These are phyloP conservation scores for Blera fallax DNA, from an alignment of 2,888 invertebrate genomes.

Conservation along the genomic window DNA sequence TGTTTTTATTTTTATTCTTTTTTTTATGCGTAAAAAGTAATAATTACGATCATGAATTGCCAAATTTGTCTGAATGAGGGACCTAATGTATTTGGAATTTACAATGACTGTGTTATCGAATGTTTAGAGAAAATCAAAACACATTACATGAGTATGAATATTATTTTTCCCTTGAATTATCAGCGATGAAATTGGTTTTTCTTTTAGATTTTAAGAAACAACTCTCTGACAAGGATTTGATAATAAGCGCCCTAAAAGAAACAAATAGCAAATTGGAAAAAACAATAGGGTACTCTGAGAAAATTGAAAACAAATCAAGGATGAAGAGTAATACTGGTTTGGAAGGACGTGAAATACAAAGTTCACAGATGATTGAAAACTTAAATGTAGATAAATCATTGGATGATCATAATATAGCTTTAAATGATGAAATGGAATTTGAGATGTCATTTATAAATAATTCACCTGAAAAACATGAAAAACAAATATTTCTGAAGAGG, in stretches of 20 bases:
- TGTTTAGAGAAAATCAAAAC: slow-evolving; percentile 74
- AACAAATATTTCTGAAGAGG: slow-evolving; percentile 41
- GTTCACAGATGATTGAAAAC: slow-evolving; percentile 36
- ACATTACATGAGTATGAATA: slow-evolving; percentile 77
- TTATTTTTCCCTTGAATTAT: not conserved
- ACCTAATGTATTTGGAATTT: not conserved
- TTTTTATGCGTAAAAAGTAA: not conserved
- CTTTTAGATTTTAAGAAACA: slow-evolving; percentile 69
- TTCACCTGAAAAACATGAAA: slow-evolving; percentile 20
- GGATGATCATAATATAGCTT: slow-evolving; percentile 78
- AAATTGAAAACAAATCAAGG: not conserved
- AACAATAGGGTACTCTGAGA: not conserved
- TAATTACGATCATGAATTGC: not conserved
- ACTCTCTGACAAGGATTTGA: slow-evolving; percentile 51
- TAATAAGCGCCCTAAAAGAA: slow-evolving; percentile 71
- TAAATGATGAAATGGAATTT: slow-evolving; percentile 75
- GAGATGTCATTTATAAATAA: slow-evolving; percentile 71
- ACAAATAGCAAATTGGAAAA: slow-evolving; percentile 73
- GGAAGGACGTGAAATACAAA: not conserved
- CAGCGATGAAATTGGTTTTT: not conserved
- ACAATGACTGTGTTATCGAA: slow-evolving; percentile 68
- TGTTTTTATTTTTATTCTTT: too few species aligned
- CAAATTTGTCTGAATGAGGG: not conserved
- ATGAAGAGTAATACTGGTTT: not conserved
- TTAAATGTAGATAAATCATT: slow-evolving; percentile 46